Evolutionary conservation across 2,113 vertebrate species (phyloP).

Genomic region (Pelusios castaneus): DNA sequence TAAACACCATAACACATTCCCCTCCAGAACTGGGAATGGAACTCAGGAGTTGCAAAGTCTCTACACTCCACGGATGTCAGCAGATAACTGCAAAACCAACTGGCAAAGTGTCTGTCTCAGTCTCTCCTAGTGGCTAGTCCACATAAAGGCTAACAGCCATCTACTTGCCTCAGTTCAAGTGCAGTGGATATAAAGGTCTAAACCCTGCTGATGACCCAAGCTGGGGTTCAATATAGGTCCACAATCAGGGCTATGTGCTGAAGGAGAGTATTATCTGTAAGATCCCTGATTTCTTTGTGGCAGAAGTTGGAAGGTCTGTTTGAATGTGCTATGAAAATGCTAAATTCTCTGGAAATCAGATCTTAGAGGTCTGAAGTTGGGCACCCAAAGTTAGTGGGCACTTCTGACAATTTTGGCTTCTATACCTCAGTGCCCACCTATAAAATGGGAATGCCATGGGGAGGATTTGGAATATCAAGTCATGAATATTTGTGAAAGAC

Average conservation of each 20-base stretch:
- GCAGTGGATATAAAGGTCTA: too few relatives aligned
- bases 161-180: neutral
- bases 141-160: neutral
- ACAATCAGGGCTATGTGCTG: too few relatives aligned
- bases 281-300: too few relatives aligned
- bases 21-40: neutral
- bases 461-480: neutral
- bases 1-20: neutral
- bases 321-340: neutral
- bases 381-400: neutral
- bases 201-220: neutral
- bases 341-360: neutral
- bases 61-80: neutral
- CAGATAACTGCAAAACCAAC: neutral
- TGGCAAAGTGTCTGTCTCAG: too few relatives aligned
- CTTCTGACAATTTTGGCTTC: neutral
- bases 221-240: too few relatives aligned
- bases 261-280: too few relatives aligned
- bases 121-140: neutral
- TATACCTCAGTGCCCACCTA: fast-evolving
- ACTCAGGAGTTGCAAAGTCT: neutral
- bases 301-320: neutral
- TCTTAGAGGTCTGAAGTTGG: too few relatives aligned
- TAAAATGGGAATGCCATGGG: neutral
- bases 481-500: neutral